Evolutionary conservation across 2,888 invertebrate genomes (phyloP).

Genomic region (Lymantria dispar): DNA sequence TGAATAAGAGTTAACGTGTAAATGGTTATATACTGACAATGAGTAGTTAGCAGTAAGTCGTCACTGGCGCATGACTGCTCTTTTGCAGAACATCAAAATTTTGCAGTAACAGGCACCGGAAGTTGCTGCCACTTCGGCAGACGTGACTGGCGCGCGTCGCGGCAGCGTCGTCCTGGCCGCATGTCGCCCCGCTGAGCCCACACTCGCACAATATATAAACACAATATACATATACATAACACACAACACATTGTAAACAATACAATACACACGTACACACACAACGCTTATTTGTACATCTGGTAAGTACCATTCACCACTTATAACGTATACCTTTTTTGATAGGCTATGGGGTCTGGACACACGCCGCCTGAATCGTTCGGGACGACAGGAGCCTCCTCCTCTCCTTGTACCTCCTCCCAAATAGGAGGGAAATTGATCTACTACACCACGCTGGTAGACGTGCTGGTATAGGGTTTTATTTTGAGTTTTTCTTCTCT

Average conservation of each 20-base stretch:
- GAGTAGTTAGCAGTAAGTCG: not conserved
- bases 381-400: too few species aligned
- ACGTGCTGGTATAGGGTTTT: too few species aligned
- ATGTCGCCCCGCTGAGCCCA: conserved; percentile 44
- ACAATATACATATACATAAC: conserved; percentile 4
- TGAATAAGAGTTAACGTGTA: too few species aligned
- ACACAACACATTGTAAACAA: not conserved
- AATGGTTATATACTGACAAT: too few species aligned
- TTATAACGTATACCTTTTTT: not conserved
- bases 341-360: too few species aligned
- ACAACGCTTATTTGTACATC: not conserved
- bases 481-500: too few species aligned
- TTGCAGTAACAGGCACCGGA: conserved; percentile 98
- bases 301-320: not conserved
- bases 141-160: conserved; percentile 91
- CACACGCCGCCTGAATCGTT: too few species aligned
- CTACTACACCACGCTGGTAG: too few species aligned
- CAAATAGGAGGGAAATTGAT: too few species aligned
- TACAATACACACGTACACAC: conserved; percentile 6
- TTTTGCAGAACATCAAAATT: conserved; percentile 85
- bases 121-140: conserved; percentile 97
- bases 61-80: conserved; percentile 14
- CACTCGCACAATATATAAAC: conserved; percentile 1
- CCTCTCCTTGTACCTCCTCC: too few species aligned
- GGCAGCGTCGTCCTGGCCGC: conserved; percentile 55